Evolutionary conservation across 2,888 invertebrate species (phyloP).

Genomic region (Tipula helvola): DNA sequence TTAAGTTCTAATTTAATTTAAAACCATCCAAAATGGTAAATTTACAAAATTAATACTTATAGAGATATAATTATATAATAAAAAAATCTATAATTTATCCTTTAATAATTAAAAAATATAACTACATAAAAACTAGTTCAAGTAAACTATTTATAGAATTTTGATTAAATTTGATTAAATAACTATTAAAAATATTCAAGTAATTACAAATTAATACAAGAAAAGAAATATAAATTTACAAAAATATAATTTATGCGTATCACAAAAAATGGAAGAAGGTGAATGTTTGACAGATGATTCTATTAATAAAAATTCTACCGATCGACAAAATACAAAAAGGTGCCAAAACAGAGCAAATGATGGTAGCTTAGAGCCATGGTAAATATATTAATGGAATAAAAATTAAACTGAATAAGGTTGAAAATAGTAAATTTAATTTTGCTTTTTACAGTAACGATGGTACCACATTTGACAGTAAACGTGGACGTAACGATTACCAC

Average conservation of each 20-base stretch:
- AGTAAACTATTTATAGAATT: background rate
- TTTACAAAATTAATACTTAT: background rate
- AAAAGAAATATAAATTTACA: background rate
- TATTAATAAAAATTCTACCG: background rate
- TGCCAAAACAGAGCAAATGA: background rate
- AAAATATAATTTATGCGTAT: background rate
- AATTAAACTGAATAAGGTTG: background rate
- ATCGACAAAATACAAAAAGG: background rate
- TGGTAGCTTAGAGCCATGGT: background rate
- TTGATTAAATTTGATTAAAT: background rate
- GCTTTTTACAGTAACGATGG: background rate
- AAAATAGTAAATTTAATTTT: background rate
- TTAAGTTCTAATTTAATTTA: background rate
- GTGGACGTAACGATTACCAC: background rate
- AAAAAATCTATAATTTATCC: background rate
- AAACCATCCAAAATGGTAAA: background rate
- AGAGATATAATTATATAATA: background rate
- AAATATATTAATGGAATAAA: background rate
- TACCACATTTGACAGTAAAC: background rate
- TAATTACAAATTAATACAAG: background rate
- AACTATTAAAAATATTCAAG: background rate
- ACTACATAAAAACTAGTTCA: background rate
- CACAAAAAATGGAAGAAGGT: background rate
- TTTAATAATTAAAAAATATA: background rate
- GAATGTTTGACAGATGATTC: conserved; percentile 6